These are phyloP conservation scores for Scolopax rusticola DNA, from an alignment of 2,797 vertebrate genomes.

Conservation along the genomic window DNA sequence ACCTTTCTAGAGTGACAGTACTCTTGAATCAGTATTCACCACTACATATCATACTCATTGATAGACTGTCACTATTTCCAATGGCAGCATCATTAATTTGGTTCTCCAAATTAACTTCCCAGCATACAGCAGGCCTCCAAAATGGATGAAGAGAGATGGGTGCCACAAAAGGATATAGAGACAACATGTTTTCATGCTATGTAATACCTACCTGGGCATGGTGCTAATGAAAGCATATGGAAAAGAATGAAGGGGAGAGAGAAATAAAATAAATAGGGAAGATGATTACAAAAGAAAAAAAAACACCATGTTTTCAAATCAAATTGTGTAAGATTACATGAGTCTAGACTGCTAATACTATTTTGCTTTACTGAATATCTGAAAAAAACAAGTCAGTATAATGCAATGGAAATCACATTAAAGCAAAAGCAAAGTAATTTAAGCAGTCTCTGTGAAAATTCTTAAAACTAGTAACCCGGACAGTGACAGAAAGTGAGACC, in stretches of 20 bases:
- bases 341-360: background rate
- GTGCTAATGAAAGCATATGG: slow-evolving; percentile 81
- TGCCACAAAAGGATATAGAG: slow-evolving; percentile 7
- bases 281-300: slow-evolving; percentile 72
- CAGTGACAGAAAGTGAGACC: background rate
- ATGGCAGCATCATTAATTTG: background rate
- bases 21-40: background rate
- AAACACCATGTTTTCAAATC: background rate
- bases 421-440: background rate
- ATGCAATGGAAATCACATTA: background rate
- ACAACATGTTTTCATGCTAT: slow-evolving; percentile 61
- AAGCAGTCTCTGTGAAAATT: background rate
- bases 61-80: background rate
- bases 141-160: slow-evolving; percentile 48
- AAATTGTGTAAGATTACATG: background rate
- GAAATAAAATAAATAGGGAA: slow-evolving; percentile 71
- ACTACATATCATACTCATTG: background rate
- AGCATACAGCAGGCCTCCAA: slow-evolving; percentile 25
- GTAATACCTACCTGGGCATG: slow-evolving; percentile 87
- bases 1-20: background rate
- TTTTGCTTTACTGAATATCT: background rate
- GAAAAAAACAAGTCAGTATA: background rate
- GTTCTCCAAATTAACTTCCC: background rate
- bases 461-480: background rate
- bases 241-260: slow-evolving; percentile 66